Conservation (phyloP, 2,888 invertebrate species). For the Drosophila acutilabella region DNA sequence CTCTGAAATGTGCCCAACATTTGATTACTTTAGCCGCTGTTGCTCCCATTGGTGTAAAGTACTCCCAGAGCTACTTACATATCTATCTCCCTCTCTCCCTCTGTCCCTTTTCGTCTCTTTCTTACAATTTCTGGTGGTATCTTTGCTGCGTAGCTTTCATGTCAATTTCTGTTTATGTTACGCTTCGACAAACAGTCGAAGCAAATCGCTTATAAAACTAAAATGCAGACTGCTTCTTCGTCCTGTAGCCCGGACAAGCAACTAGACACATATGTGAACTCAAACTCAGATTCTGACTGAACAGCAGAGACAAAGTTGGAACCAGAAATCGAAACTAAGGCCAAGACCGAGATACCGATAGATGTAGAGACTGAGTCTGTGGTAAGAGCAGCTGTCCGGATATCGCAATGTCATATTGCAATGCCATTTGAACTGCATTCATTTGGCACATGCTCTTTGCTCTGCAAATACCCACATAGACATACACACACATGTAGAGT, state of each 20-base stretch:
- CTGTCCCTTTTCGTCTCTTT: neutral
- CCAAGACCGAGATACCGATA: neutral
- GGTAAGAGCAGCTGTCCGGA: conserved; percentile 17
- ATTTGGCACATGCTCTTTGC: conserved; percentile 65
- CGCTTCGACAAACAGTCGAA: conserved; percentile 64
- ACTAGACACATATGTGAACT: conserved; percentile 1
- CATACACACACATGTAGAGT: conserved; percentile 17
- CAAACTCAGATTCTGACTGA: conserved; percentile 2
- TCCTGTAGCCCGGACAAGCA: conserved; percentile 8
- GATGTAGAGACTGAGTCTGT: neutral
- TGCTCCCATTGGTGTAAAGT: conserved; percentile 8
- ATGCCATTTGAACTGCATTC: conserved; percentile 68
- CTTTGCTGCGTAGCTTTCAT: conserved; percentile 38
- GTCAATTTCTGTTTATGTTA: conserved; percentile 66
- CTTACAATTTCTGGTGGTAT: neutral
- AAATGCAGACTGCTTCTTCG: conserved; percentile 55
- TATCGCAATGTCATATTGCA: conserved; percentile 71
- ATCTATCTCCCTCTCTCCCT: neutral
- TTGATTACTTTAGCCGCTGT: conserved; percentile 60
- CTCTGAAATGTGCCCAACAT: conserved; percentile 57
- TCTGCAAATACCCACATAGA: conserved; percentile 42
- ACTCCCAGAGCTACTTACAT: conserved; percentile 3
- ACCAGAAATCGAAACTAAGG: neutral
- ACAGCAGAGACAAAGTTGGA: neutral
- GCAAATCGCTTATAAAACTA: conserved; percentile 75